Conservation (phyloP, 2,797 vertebrate species). For the Emydoidea blandingii region DNA sequence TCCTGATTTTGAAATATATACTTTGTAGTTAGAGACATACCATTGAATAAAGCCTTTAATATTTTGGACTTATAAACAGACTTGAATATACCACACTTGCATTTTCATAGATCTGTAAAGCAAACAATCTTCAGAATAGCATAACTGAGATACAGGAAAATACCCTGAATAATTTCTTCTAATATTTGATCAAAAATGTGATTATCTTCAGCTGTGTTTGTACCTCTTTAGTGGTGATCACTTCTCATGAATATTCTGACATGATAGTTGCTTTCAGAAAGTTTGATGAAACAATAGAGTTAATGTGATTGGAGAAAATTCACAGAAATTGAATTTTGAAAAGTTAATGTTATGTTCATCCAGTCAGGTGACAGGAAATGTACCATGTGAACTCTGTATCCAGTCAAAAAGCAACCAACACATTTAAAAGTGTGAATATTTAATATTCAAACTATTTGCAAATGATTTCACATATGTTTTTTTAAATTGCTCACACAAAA, state of each 20-base stretch:
- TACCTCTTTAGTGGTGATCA: not conserved
- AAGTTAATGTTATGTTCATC: not conserved
- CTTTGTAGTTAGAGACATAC: not conserved
- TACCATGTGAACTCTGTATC: slow-evolving; percentile 31
- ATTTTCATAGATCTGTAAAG: not conserved
- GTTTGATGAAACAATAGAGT: slow-evolving; percentile 28
- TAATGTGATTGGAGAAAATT: slow-evolving; percentile 44
- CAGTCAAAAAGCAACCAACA: not conserved
- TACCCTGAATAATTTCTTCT: not conserved
- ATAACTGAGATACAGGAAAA: not conserved
- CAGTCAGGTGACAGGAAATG: slow-evolving; percentile 19
- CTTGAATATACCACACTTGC: not conserved
- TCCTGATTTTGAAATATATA: not conserved
- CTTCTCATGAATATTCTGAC: not conserved
- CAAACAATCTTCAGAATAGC: not conserved
- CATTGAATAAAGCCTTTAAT: not conserved
- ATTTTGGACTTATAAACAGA: not conserved
- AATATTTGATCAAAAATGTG: not conserved
- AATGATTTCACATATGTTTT: not conserved
- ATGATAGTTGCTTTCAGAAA: slow-evolving; percentile 44
- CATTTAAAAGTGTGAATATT: not conserved
- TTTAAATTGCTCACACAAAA: not conserved
- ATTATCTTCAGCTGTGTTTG: not conserved
- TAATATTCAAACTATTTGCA: not conserved
- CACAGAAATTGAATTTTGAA: not conserved